Percentiles rank a stretch among this genome's conserved stretches.
phyloP scores from a whole-genome alignment of 2,888 invertebrate species.

The Unio delphinus region DNA sequence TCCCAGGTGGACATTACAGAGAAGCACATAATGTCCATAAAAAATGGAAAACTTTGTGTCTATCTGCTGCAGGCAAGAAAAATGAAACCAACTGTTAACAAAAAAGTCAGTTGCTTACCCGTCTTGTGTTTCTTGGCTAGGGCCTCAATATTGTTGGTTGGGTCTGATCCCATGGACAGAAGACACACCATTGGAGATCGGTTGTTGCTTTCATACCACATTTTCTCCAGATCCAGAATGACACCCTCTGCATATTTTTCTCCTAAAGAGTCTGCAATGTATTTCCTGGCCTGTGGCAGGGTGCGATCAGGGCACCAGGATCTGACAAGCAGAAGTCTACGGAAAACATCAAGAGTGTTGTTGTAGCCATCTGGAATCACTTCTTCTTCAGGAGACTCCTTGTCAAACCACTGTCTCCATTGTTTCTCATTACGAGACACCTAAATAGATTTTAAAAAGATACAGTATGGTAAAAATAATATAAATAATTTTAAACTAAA shows the following conservation, averaged over 20 bases:
- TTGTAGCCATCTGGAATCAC: conserved; percentile 71
- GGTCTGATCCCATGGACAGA: conserved; percentile 71
- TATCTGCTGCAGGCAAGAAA: background rate
- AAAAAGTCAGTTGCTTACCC: conserved; percentile 38
- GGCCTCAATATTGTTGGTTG: conserved; percentile 69
- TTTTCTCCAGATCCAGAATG: conserved; percentile 70
- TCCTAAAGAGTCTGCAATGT: conserved; percentile 69
- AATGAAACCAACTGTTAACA: background rate
- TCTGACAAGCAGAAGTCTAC: conserved; percentile 69
- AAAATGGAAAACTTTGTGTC: background rate
- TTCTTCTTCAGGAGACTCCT: conserved; percentile 71
- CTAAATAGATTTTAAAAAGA: conserved; percentile 23
- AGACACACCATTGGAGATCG: conserved; percentile 69
- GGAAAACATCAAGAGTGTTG: conserved; percentile 69
- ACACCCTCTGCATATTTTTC: conserved; percentile 70
- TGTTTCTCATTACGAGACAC: conserved; percentile 68
- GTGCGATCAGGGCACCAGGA: conserved; percentile 72
- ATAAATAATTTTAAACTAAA: background rate
- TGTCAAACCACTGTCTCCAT: conserved; percentile 72
- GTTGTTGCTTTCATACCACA: conserved; percentile 68
- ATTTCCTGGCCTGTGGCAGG: conserved; percentile 69
- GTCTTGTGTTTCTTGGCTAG: conserved; percentile 70
- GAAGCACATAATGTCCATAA: too few relatives aligned
- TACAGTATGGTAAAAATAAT: background rate
- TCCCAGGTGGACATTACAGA: too few relatives aligned